Conservation (phyloP, 2,888 invertebrate species). For the Tuta absoluta region DNA sequence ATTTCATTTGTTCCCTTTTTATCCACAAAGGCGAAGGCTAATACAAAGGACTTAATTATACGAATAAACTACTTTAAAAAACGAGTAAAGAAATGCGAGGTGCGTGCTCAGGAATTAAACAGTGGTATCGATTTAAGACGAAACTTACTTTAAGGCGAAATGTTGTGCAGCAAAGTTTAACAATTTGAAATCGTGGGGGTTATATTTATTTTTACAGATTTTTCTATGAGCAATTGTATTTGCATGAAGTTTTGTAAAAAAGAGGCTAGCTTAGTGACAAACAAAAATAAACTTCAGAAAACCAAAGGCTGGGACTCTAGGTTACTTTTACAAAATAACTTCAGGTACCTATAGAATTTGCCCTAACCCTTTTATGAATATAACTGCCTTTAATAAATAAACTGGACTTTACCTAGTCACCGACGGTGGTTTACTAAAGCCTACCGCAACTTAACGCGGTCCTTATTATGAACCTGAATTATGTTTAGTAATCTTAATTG, state of each 20-base stretch:
- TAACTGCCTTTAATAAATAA: constrained; percentile 51
- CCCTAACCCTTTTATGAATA: no score
- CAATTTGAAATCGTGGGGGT: no score
- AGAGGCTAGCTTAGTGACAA: no score
- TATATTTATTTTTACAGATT: no score
- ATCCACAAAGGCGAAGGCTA: constrained; percentile 33
- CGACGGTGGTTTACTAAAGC: constrained; percentile 43
- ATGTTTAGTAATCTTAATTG: constrained; percentile 35
- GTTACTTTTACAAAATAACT: no score
- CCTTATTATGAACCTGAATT: constrained; percentile 14
- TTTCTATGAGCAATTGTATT: no score
- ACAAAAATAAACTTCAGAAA: no score
- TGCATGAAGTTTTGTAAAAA: no score
- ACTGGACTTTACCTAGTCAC: constrained; percentile 50
- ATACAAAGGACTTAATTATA: constrained; percentile 49
- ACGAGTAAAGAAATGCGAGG: constrained; percentile 54
- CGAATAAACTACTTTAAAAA: constrained; percentile 47
- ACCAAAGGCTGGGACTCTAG: no score
- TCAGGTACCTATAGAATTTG: no score
- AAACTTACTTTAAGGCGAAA: no score
- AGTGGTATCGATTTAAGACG: constrained; percentile 38
- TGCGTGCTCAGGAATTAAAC: constrained; percentile 75
- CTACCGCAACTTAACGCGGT: constrained; percentile 26
- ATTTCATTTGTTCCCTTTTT: constrained; percentile 12
- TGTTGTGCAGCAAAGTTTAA: no score